Percentiles rank a stretch among this genome's conserved stretches.
Conservation (phyloP, 2,888 invertebrate species). For the Spialia ferax region DNA sequence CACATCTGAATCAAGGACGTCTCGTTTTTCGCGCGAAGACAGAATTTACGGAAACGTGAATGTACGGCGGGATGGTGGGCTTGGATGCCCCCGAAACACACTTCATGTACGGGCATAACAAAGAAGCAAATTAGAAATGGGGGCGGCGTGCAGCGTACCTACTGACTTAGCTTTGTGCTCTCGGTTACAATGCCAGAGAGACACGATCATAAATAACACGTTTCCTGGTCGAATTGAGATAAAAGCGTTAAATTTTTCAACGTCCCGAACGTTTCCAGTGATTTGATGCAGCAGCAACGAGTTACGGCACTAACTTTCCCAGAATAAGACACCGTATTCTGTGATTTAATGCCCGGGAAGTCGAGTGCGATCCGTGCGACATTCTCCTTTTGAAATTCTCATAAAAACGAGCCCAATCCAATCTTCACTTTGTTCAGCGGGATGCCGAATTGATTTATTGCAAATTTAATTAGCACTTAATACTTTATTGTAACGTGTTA, state of each 20-base stretch:
- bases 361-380: constrained; percentile 19
- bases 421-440: constrained; percentile 25
- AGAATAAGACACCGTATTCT: constrained; percentile 45
- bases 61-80: constrained; percentile 41
- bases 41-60: constrained; percentile 42
- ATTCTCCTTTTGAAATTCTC: constrained; percentile 28
- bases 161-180: constrained; percentile 51
- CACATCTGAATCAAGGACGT: constrained; percentile 69
- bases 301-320: constrained; percentile 48
- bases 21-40: constrained; percentile 42
- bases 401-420: constrained; percentile 25
- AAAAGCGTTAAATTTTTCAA: constrained; percentile 67
- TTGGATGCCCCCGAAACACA: constrained; percentile 55
- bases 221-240: constrained; percentile 67
- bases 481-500: constrained; percentile 31
- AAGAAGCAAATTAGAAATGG: constrained; percentile 59
- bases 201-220: constrained; percentile 61
- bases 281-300: constrained; percentile 50
- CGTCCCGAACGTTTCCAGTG: constrained; percentile 54
- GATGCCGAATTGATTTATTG: constrained; percentile 39
- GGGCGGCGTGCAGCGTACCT: constrained; percentile 46
- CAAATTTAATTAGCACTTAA: constrained; percentile 49
- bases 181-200: constrained; percentile 52
- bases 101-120: constrained; percentile 57
- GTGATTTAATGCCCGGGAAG: constrained; percentile 35